phyloP scores from a whole-genome alignment of 1,140 invertebrate genomes.

The Carposina sasakii region DNA sequence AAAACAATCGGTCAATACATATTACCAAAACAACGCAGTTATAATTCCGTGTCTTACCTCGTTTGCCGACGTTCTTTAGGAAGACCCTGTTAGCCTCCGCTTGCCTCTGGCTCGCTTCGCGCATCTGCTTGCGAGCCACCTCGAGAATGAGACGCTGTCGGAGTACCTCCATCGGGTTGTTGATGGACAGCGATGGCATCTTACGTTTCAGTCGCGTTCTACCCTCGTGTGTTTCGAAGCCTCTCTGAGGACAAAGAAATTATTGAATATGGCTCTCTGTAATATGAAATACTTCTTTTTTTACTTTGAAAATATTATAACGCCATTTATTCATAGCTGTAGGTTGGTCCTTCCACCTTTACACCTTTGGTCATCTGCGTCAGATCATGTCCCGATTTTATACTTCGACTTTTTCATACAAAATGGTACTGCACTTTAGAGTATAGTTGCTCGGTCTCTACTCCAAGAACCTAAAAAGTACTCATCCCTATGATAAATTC shows the following conservation, averaged over 20 bases:
- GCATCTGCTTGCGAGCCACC: constrained; percentile 81
- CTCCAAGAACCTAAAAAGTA: no score
- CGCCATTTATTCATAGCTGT: no score
- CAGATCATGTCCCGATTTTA: no score
- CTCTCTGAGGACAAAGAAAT: constrained; percentile 29
- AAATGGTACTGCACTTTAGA: no score
- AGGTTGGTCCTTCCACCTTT: no score
- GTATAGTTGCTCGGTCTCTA: no score
- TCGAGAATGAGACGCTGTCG: constrained; percentile 82
- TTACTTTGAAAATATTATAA: background rate
- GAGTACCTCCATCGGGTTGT: constrained; percentile 84
- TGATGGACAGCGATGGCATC: constrained; percentile 82
- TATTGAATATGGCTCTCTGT: background rate
- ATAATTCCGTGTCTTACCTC: constrained; percentile 52
- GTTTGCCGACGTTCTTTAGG: constrained; percentile 75
- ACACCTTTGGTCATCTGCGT: no score
- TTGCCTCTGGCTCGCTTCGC: constrained; percentile 76
- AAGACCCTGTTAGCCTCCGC: constrained; percentile 74
- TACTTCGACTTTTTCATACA: no score
- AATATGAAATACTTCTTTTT: background rate
- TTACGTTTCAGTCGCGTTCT: constrained; percentile 69
- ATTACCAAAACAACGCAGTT: no score
- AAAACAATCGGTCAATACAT: no score
- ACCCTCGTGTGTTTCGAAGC: constrained; percentile 36
- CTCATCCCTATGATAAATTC: no score